These are phyloP conservation scores for Diuraphis noxia DNA, from an alignment of 1,140 invertebrate genomes.

Conservation along the genomic window DNA sequence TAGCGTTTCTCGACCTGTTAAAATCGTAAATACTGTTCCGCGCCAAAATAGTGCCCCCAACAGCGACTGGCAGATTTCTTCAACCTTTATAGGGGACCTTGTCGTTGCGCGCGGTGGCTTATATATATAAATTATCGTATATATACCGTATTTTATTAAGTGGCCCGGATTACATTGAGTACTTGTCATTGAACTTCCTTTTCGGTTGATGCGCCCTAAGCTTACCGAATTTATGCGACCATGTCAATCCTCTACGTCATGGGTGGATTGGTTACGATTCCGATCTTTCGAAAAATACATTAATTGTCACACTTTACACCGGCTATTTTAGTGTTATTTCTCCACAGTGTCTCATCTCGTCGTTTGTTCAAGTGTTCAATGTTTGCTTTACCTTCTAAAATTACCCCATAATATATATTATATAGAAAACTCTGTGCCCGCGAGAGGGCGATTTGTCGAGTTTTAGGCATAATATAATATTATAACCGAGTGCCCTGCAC, in stretches of 20 bases:
- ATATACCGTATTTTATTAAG: slow-evolving; percentile 48
- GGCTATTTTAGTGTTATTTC: neutral
- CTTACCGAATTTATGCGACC: slow-evolving; percentile 26
- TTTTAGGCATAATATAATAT: neutral
- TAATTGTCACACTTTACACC: neutral
- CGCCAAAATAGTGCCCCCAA: slow-evolving; percentile 11
- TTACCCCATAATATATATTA: neutral
- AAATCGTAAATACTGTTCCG: slow-evolving; percentile 44
- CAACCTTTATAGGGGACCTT: neutral
- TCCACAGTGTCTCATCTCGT: neutral
- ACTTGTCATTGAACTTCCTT: slow-evolving; percentile 40
- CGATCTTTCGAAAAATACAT: neutral
- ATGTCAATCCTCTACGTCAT: neutral
- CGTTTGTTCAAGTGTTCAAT: slow-evolving; percentile 32
- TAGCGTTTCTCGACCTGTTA: neutral
- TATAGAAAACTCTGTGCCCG: neutral
- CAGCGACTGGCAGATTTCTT: slow-evolving; percentile 16
- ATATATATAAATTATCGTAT: slow-evolving; percentile 48
- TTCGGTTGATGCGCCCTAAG: slow-evolving; percentile 27
- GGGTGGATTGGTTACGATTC: neutral
- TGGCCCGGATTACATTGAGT: slow-evolving; percentile 41
- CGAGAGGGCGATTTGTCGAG: neutral
- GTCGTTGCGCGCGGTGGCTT: neutral
- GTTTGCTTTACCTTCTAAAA: slow-evolving; percentile 48
- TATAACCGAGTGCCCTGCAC: neutral